Evolutionary conservation across 2,888 invertebrate genomes (phyloP).

Genomic region (Muscina levida): DNA sequence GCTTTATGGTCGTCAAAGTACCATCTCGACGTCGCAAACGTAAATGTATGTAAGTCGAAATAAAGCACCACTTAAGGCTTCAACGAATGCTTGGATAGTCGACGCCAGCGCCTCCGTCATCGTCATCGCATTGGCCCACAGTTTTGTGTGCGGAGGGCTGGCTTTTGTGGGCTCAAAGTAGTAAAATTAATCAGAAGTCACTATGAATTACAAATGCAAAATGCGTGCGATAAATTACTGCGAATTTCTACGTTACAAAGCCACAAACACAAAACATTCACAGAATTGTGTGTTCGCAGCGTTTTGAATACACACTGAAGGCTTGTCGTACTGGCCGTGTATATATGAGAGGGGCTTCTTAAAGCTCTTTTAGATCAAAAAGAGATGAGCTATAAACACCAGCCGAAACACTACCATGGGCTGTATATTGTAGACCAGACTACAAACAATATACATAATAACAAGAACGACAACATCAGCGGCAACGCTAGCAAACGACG

Average conservation of each 20-base stretch:
- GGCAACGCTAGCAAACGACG: too few relatives aligned
- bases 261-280: slow-evolving; percentile 46
- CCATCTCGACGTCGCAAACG: too few relatives aligned
- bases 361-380: slow-evolving; percentile 61
- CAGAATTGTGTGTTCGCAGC: not conserved
- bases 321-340: too few relatives aligned
- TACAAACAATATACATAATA: slow-evolving; percentile 48
- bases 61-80: not conserved
- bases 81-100: slow-evolving; percentile 26
- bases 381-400: slow-evolving; percentile 44
- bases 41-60: too few relatives aligned
- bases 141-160: slow-evolving; percentile 8
- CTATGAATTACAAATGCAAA: slow-evolving; percentile 76
- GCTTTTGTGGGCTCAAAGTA: slow-evolving; percentile 39
- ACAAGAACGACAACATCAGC: slow-evolving; percentile 41
- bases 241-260: slow-evolving; percentile 68
- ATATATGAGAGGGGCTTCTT: slow-evolving; percentile 38
- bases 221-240: slow-evolving; percentile 78
- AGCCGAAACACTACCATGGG: too few relatives aligned
- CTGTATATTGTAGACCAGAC: slow-evolving; percentile 38
- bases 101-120: slow-evolving; percentile 18
- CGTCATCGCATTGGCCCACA: not conserved
- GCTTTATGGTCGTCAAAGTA: too few relatives aligned
- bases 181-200: slow-evolving; percentile 76
- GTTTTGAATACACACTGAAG: not conserved